These are phyloP conservation scores for Peromyscus californicus DNA, from an alignment of 2,113 vertebrate genomes.

Conservation along the genomic window DNA sequence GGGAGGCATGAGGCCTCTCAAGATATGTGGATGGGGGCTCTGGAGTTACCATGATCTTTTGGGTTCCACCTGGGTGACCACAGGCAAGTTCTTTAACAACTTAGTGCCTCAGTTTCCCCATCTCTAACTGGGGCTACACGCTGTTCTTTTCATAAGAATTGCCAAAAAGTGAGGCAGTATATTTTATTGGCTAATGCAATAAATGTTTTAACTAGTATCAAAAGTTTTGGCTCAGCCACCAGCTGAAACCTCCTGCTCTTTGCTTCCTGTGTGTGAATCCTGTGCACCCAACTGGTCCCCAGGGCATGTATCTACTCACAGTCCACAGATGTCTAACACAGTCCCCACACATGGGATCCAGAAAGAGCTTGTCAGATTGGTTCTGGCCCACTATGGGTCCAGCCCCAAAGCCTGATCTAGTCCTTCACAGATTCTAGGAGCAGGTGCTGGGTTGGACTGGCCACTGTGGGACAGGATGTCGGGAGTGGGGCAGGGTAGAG, in stretches of 20 bases:
- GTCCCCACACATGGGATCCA: neutral
- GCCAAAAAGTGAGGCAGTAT: neutral
- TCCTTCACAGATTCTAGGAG: neutral
- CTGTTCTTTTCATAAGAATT: neutral
- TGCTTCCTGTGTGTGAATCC: neutral
- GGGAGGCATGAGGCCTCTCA: neutral
- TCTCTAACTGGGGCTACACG: neutral
- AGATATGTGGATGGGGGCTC: neutral
- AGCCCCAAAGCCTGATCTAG: neutral
- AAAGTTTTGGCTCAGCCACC: neutral
- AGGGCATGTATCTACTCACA: neutral
- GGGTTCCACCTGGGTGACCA: neutral
- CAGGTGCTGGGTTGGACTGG: neutral
- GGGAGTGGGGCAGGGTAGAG: neutral
- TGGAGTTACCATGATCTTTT: neutral
- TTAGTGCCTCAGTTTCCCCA: neutral
- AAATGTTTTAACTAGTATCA: neutral
- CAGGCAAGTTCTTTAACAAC: neutral
- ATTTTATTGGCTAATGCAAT: neutral
- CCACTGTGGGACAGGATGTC: neutral
- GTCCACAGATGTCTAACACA: neutral
- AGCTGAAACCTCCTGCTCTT: neutral
- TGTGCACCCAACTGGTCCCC: neutral
- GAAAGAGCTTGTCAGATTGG: neutral
- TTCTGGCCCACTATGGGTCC: neutral